Evolutionary conservation across 1,140 invertebrate species (phyloP), one percentile per base, ranked within the genome.

Genomic region (Chironomus tepperi): DNA sequence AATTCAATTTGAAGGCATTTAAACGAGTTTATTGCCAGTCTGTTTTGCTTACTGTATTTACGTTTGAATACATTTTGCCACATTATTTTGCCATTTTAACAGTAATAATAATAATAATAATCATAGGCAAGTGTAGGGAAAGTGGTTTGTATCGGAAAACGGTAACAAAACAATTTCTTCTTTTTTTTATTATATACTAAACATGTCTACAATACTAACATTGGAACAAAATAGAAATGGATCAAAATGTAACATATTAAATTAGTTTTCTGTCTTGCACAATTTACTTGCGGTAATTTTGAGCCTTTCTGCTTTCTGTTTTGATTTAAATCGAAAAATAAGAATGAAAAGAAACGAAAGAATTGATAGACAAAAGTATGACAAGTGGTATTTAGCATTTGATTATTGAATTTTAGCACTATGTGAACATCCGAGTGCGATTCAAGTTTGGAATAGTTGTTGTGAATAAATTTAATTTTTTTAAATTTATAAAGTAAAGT

Each of bases 191-290:
- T 34, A 34, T 34, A 34, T 34, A 34, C 24, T 34, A 34, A 34
- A 34, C 24, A 34, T 34, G 24, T 34, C 24, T 34, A 34, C 47
- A 57, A n/a, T n/a, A n/a, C 47, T n/a, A 57, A 57, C 47, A 12
- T 10, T 7, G 10, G 7, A 57, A 57, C 2, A 12, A 10, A n/a
- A 7, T 57, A 57, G 47, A 10, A 70, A 70, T 19, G 65, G 7
- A 21, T 70, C 16, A 70, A 70, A 70, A 21, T 70, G 16, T 70
- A 70, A 70, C 65, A 70, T 70, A 70, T 70, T 70, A 70, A 70
- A 70, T 70, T 70, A 70, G 16, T 75, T 75, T 78, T 79, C 74
- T 75, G 43, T 74, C 47, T 57, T n/a, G 47, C 47, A 57, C 47
- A n/a, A n/a, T 57, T 34, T 34, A 34, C 47, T 57, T 57, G 47